Evolutionary conservation across 2,113 vertebrate genomes (phyloP).

Genomic region (Pavo muticus): DNA sequence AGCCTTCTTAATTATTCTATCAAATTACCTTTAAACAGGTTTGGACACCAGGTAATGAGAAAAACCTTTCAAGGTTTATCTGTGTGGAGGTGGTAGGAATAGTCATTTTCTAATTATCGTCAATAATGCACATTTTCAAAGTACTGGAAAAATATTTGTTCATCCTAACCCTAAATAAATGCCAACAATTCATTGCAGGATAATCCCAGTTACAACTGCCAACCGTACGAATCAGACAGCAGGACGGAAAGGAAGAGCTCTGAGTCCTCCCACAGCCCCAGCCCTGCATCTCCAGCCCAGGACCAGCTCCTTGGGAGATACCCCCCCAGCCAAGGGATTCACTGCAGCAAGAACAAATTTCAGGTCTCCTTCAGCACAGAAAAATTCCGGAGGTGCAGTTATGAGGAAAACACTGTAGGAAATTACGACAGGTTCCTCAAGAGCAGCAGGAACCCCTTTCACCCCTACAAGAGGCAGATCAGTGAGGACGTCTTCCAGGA

Average conservation of each 20-base stretch:
- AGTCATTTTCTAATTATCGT: background rate
- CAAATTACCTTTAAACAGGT: background rate
- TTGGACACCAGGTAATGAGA: background rate
- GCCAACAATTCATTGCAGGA: conserved; percentile 60
- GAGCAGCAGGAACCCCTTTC: conserved; percentile 78
- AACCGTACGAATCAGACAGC: conserved; percentile 66
- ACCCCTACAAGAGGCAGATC: conserved; percentile 88
- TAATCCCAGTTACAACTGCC: conserved; percentile 73
- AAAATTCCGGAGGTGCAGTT: conserved; percentile 79
- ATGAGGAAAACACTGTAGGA: conserved; percentile 73
- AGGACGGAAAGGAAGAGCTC: conserved; percentile 73
- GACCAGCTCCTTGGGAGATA: conserved; percentile 72
- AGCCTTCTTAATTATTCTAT: background rate
- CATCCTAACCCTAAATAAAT: background rate
- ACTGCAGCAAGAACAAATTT: conserved; percentile 59
- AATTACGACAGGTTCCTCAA: conserved; percentile 74
- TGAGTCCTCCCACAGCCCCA: conserved; percentile 80
- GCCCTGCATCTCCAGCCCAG: conserved; percentile 72
- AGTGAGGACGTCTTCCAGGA: conserved; percentile 80
- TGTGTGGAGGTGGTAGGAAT: background rate
- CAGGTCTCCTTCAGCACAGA: conserved; percentile 68
- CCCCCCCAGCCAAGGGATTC: conserved; percentile 20
- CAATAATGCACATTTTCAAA: background rate
- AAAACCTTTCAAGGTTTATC: background rate
- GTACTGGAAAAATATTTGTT: background rate